Evolutionary conservation across 2,888 invertebrate species (phyloP).

Genomic region (Eristalinus aeneus): DNA sequence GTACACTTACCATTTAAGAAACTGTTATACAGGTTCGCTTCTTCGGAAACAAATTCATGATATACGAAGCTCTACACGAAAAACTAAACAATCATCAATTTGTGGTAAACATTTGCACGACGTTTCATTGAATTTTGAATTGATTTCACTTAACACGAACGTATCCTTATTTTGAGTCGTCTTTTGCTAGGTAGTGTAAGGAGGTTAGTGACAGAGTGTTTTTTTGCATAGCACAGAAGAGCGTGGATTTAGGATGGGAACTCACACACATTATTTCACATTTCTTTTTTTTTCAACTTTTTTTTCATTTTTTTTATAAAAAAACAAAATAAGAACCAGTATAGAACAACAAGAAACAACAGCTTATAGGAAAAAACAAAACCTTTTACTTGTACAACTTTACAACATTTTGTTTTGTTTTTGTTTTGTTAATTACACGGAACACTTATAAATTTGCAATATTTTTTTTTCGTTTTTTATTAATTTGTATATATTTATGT

Average conservation of each 20-base stretch:
- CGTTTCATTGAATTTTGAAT: background rate
- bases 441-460: conserved; percentile 31
- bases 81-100: background rate
- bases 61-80: too few relatives aligned
- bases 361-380: conserved; percentile 36
- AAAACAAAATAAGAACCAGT: background rate
- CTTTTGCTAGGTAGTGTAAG: background rate
- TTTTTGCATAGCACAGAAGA: background rate
- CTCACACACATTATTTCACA: background rate
- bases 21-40: background rate
- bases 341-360: conserved; percentile 43
- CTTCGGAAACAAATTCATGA: too few relatives aligned
- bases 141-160: conserved; percentile 44
- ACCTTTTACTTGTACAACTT: conserved; percentile 21
- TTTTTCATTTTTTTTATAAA: background rate
- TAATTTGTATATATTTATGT: conserved; percentile 27
- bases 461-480: conserved; percentile 11
- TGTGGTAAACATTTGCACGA: background rate
- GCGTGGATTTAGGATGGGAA: background rate
- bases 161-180: conserved; percentile 1
- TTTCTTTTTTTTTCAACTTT: too few relatives aligned
- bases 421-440: conserved; percentile 22
- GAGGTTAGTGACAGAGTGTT: background rate
- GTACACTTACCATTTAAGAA: background rate
- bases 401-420: conserved; percentile 26